These are phyloP conservation scores for Epinephelus lanceolatus DNA, from an alignment of 2,113 vertebrate species.

Conservation along the genomic window DNA sequence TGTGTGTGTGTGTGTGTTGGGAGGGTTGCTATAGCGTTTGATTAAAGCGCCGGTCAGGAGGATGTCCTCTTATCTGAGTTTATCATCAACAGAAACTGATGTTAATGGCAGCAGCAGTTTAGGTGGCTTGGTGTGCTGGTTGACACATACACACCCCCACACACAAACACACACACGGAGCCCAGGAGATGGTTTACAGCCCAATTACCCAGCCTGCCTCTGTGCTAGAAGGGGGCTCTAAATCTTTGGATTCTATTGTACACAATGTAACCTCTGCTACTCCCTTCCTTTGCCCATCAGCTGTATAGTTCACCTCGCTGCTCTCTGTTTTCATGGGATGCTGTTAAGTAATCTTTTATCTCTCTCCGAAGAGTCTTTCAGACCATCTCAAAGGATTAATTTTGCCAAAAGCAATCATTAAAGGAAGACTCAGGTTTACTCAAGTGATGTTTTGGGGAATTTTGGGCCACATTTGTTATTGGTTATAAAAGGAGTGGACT, in stretches of 20 bases:
- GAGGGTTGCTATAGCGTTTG: not conserved
- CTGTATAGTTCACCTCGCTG: not conserved
- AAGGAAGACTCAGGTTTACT: not conserved
- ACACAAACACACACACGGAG: slow-evolving; percentile 30
- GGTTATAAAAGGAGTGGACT: not conserved
- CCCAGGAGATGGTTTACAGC: slow-evolving; percentile 62
- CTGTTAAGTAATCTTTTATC: not conserved
- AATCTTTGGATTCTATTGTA: slow-evolving; percentile 61
- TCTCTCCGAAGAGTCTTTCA: slow-evolving; percentile 3
- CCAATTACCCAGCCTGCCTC: slow-evolving; percentile 73
- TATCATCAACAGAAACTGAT: slow-evolving; percentile 56
- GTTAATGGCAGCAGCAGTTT: slow-evolving; percentile 45
- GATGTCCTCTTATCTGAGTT: slow-evolving; percentile 52
- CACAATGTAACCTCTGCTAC: slow-evolving; percentile 28
- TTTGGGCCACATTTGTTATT: not conserved
- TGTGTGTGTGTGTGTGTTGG: not conserved
- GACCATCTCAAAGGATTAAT: not conserved
- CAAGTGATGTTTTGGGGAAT: not conserved
- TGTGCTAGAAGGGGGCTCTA: slow-evolving; percentile 53
- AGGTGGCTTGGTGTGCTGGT: slow-evolving; percentile 33
- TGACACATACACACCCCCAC: slow-evolving; percentile 10
- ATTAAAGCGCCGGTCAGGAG: slow-evolving; percentile 33
- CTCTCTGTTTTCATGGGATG: not conserved
- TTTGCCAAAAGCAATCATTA: not conserved
- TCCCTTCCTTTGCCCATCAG: slow-evolving; percentile 2